Percentiles rank a stretch among this genome's conserved stretches.
phyloP scores from a whole-genome alignment of 2,797 vertebrate species.

The Meda fulgida region DNA sequence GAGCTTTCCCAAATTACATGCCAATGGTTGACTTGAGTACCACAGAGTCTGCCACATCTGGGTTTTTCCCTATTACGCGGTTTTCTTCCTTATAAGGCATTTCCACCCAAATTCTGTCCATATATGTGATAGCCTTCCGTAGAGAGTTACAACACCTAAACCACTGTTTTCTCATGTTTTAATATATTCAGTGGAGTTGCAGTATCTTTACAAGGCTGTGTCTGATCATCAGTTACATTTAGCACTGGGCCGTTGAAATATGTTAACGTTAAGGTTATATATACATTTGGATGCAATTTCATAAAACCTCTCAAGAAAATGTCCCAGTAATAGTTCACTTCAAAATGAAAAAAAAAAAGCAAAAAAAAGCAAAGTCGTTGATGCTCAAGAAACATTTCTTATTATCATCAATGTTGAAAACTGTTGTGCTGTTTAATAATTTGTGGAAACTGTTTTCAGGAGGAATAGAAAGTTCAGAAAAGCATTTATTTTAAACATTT shows the following conservation, averaged over 20 bases:
- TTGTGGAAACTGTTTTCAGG: background rate
- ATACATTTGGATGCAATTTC: background rate
- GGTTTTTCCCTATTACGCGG: background rate
- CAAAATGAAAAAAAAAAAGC: too few species aligned
- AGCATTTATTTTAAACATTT: too few species aligned
- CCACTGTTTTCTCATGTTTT: background rate
- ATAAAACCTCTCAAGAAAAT: background rate
- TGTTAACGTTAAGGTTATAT: background rate
- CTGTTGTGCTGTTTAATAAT: background rate
- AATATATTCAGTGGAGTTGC: background rate
- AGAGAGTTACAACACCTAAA: background rate
- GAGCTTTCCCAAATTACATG: conserved; percentile 1
- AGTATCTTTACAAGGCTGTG: background rate
- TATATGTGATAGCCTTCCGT: background rate
- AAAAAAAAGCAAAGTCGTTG: too few species aligned
- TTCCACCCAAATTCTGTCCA: background rate
- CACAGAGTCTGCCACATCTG: background rate
- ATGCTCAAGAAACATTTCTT: too few species aligned
- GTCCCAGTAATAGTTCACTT: too few species aligned
- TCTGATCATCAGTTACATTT: background rate
- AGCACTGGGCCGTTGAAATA: background rate
- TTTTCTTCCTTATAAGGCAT: background rate
- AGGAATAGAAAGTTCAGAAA: too few species aligned
- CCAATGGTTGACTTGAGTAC: background rate
- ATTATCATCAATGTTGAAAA: background rate